Evolutionary conservation across 2,797 vertebrate species (phyloP), one percentile per base, ranked within the genome.

Genomic region (Sparidentex hasta): DNA sequence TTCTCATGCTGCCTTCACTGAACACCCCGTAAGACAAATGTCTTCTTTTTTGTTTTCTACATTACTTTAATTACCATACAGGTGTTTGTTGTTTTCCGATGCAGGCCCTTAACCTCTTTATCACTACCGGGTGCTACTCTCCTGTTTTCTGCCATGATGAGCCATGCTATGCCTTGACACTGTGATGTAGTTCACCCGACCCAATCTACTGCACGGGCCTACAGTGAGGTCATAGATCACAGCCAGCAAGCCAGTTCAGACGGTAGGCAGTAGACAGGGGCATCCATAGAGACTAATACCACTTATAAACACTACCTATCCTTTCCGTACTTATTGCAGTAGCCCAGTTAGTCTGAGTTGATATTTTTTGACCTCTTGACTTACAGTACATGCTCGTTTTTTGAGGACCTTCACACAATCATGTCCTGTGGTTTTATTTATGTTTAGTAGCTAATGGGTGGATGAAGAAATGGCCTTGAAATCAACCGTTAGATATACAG

Each of bases 141-240:
- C 25, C 27, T 75, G 58, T 85, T 79, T 87, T 86, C 91, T 91
- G 88, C 93, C 91, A 82, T 72, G 78, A 90, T 90, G 92, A 94
- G 89, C 88, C 93, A 85, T 65, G 83, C 80, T 80, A 80, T 87
- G 92, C 91, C 93, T 91, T 81, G 85, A 92, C 87, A 91, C 89
- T 88, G 90, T 93, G 90, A 90, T 65, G 25, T 64, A 74, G 59
- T 78, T 81, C 71, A 87, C 54, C 71, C 1, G 73, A 81, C 81
- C 65, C 61, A 4, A 41, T 70, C 81, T 71, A 55, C 81, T 86
- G 88, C 81, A 80, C 20, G 3, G 72, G 76, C 64, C 87, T 72
- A 71, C 65, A 76, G 81, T 70, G 0, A 76, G 74, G 71, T 87
- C 78, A 52, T 18, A 71, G 78, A 58, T 88, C 86, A 88, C 76